phyloP scores from a whole-genome alignment of 2,113 vertebrate genomes.

The Platichthys flesus region DNA sequence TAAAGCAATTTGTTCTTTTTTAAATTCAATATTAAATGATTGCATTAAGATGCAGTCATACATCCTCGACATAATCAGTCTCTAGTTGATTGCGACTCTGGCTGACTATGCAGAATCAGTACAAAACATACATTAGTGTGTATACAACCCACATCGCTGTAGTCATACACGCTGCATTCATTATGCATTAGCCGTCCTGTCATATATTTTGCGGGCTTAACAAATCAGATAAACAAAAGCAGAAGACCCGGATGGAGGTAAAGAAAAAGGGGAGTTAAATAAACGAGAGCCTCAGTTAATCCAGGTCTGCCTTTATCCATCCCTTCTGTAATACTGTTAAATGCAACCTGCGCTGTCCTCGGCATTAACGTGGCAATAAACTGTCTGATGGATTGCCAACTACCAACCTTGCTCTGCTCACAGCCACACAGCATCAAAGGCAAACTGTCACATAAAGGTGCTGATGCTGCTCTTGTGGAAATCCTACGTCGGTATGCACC shows the following conservation, averaged over 20 bases:
- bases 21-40: not conserved
- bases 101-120: not conserved
- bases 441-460: slow-evolving; percentile 57
- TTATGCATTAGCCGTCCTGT: slow-evolving; percentile 16
- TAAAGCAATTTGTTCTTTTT: not conserved
- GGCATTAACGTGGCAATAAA: slow-evolving; percentile 66
- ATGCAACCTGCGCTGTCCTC: slow-evolving; percentile 54
- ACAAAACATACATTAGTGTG: not conserved
- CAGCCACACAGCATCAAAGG: slow-evolving; percentile 40
- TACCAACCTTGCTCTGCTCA: slow-evolving; percentile 35
- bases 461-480: slow-evolving; percentile 20
- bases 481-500: slow-evolving; percentile 1
- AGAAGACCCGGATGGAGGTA: not conserved
- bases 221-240: slow-evolving; percentile 15
- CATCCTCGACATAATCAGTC: not conserved
- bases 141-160: not conserved
- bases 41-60: not conserved
- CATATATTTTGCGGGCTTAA: slow-evolving; percentile 12
- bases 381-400: slow-evolving; percentile 50
- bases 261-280: not conserved
- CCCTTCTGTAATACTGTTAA: slow-evolving; percentile 42
- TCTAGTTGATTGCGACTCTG: not conserved
- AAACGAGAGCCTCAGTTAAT: slow-evolving; percentile 2
- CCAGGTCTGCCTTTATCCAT: not conserved
- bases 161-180: slow-evolving; percentile 21